phyloP scores from a whole-genome alignment of 2,888 invertebrate genomes.

The Papilio protenor region DNA sequence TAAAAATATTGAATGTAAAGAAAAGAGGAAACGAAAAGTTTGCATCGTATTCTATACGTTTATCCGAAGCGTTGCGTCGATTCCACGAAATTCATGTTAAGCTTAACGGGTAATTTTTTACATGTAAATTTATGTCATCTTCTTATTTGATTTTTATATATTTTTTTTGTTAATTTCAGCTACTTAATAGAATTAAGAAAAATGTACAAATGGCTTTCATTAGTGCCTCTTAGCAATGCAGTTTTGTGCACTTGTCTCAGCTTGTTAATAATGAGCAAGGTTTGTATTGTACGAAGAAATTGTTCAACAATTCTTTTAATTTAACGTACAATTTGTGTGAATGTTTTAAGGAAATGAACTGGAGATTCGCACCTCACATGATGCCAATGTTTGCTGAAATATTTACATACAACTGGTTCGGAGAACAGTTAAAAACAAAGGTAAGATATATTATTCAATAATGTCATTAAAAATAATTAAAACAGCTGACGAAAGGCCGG shows the following conservation, averaged over 20 bases:
- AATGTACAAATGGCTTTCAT: conserved; percentile 66
- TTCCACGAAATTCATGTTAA: conserved; percentile 62
- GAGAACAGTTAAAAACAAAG: conserved; percentile 70
- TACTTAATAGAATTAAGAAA: conserved; percentile 57
- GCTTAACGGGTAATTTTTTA: conserved; percentile 59
- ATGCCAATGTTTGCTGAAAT: conserved; percentile 61
- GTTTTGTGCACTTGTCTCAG: conserved; percentile 59
- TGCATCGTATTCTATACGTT: conserved; percentile 53
- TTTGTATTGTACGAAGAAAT: conserved; percentile 45
- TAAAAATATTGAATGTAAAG: conserved; percentile 53
- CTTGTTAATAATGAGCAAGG: conserved; percentile 63
- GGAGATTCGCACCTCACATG: conserved; percentile 61
- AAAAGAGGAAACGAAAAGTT: conserved; percentile 48
- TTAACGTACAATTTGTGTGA: background rate
- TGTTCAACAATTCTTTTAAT: background rate
- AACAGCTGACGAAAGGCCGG: too few relatives aligned
- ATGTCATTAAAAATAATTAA: background rate
- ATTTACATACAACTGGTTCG: conserved; percentile 68
- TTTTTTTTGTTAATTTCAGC: conserved; percentile 52
- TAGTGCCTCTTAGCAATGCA: conserved; percentile 60
- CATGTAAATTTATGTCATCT: background rate
- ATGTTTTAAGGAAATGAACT: conserved; percentile 60
- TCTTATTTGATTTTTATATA: background rate
- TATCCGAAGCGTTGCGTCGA: conserved; percentile 56
- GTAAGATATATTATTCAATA: conserved; percentile 50